Base-by-base conservation (phyloP, 2,888 invertebrate species). In the Caenorhabditis sp. region DNA sequence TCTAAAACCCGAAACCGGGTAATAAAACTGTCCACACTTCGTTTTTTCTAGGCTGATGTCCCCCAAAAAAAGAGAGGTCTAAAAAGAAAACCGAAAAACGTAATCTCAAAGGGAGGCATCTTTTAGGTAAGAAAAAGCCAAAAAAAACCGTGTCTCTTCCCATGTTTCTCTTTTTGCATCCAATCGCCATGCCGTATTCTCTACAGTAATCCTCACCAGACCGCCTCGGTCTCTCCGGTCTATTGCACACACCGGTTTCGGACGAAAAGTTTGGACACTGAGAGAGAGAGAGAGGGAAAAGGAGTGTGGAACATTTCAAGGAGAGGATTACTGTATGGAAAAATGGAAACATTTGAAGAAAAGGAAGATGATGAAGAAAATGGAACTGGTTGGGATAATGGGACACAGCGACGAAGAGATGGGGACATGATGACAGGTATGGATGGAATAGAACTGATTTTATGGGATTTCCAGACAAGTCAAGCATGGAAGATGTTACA, bases 271-370 rank as follows among this genome's bases (percentile, higher is more conserved):
- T n/a, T 58, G 31, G 58, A 47, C 47, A 19, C 4, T 8, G 38
- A 61, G 63, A 26, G 16, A 24, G 16, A 24, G 22, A 24, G 56
- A 38, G 7, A 58, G 49, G 28, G 31, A n/a, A n/a, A n/a, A n/a
- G n/a, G n/a, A n/a, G n/a, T n/a, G 58, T 70, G 63, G 74, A 74
- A 75, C 74, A 66, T 68, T 54, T 68, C 54, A 54, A 68, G 54
- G 22, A 66, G 61, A 44, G 61, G 74, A 66, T 56, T 75, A 66
- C 74, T 63, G 74, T 54, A 56, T 28, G 61, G 49, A 24, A 54
- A 74, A 74, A 74, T 74, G 74, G 74, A 74, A 74, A 74, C 74
- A 74, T 74, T 70, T 70, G 19, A 16, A 24, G 28, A 58, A n/a
- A 26, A 26, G n/a, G 59, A 59, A 70, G n/a, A 49, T 61, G 51